Percentiles rank a stretch among this genome's conserved stretches.
These are phyloP conservation scores for Pristis pectinata DNA, from an alignment of 2,797 vertebrate genomes.

Conservation along the genomic window DNA sequence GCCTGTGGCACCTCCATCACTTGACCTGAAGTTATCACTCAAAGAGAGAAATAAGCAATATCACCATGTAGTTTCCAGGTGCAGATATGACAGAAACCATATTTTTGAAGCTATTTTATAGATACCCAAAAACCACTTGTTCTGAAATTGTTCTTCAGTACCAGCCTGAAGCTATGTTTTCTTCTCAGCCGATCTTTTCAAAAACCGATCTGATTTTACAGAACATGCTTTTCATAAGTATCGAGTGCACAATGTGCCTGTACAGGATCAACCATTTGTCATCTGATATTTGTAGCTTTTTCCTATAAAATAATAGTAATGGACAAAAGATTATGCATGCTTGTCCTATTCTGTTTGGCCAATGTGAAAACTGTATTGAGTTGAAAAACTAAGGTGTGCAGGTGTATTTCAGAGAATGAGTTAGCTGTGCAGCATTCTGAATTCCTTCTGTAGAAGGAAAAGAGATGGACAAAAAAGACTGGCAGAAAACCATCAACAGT, in stretches of 20 bases:
- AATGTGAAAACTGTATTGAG: neutral
- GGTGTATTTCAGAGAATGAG: too few relatives aligned
- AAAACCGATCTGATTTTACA: neutral
- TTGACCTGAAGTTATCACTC: too few relatives aligned
- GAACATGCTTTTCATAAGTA: neutral
- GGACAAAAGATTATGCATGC: neutral
- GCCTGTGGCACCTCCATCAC: too few relatives aligned
- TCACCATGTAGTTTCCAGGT: too few relatives aligned
- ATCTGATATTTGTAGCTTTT: neutral
- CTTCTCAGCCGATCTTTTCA: neutral
- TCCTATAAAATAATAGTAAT: neutral
- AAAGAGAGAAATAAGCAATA: too few relatives aligned
- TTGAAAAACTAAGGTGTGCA: neutral
- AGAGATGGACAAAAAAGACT: too few relatives aligned
- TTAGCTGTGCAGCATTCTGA: too few relatives aligned
- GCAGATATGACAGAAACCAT: neutral
- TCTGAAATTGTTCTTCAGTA: neutral
- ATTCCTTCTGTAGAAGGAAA: too few relatives aligned
- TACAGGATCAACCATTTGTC: neutral
- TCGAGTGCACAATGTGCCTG: neutral
- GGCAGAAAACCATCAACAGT: neutral
- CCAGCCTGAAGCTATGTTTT: too few relatives aligned
- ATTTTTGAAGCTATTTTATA: neutral
- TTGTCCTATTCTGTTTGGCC: neutral
- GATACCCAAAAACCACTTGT: neutral